Evolutionary conservation across 1,140 invertebrate species (phyloP).

Genomic region (Lepidurus apus): DNA sequence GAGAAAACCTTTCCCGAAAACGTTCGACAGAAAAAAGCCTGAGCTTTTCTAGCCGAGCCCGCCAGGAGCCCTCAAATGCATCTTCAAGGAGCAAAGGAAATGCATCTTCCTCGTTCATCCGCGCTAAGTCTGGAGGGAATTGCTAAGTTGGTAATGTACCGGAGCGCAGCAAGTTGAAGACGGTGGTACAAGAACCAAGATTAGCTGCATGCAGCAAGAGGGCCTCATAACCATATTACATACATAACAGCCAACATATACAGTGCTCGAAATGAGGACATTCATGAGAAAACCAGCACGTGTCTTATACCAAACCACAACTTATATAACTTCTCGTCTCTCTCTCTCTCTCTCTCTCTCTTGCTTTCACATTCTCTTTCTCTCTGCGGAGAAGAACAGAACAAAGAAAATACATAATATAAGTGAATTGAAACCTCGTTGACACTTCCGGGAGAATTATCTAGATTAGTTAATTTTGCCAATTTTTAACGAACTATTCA

Average conservation of each 20-base stretch:
- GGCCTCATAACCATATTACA: not conserved
- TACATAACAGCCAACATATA: not conserved
- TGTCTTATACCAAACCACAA: not conserved
- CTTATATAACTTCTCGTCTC: too few relatives aligned
- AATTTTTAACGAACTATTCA: too few relatives aligned
- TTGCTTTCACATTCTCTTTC: too few relatives aligned
- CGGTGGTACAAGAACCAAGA: not conserved
- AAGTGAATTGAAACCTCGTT: too few relatives aligned
- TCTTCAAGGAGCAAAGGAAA: not conserved
- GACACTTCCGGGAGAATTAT: too few relatives aligned
- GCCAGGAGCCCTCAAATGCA: not conserved
- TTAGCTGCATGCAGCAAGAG: not conserved
- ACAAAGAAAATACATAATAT: too few relatives aligned
- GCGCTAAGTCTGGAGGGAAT: constrained; percentile 5
- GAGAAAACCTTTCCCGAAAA: not conserved
- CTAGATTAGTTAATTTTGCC: too few relatives aligned
- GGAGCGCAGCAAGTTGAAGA: not conserved
- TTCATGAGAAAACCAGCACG: constrained; percentile 15
- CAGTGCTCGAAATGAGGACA: not conserved
- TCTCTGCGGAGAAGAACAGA: too few relatives aligned
- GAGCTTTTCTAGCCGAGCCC: not conserved
- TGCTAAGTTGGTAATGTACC: not conserved
- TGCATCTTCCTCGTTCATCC: not conserved
- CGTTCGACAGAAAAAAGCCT: not conserved
- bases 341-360: too few relatives aligned